These are phyloP conservation scores for Rhizoglyphus robini DNA, from an alignment of 1,140 invertebrate genomes.

Conservation along the genomic window DNA sequence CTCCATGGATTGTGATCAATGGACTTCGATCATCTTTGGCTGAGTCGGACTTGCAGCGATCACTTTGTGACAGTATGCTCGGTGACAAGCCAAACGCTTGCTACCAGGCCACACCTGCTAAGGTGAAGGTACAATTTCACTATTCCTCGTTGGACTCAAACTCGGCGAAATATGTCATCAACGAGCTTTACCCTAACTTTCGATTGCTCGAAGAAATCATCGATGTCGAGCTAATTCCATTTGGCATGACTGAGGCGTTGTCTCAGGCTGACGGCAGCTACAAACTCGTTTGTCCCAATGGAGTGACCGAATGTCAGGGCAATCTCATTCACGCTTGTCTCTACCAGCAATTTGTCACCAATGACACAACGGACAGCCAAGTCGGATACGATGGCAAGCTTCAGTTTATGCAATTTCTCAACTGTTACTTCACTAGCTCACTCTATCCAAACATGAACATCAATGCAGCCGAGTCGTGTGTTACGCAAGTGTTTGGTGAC, in stretches of 20 bases:
- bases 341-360: conserved; percentile 1
- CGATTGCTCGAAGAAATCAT: conserved; percentile 21
- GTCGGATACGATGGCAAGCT: conserved; percentile 16
- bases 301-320: background rate
- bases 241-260: background rate
- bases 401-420: conserved; percentile 13
- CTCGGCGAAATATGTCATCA: conserved; percentile 9
- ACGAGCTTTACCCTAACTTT: conserved; percentile 20
- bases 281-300: background rate
- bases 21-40: conserved; percentile 11
- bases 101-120: background rate
- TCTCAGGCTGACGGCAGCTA: background rate
- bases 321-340: conserved; percentile 19
- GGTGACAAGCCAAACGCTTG: conserved; percentile 9
- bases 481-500: background rate
- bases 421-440: conserved; percentile 15
- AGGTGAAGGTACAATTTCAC: conserved; percentile 19
- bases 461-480: background rate
- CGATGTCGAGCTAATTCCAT: conserved; percentile 18
- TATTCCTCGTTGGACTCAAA: background rate
- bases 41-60: conserved; percentile 6
- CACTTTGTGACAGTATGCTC: conserved; percentile 6
- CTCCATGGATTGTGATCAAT: conserved; percentile 20
- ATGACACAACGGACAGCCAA: background rate
- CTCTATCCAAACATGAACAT: background rate